Conservation (phyloP, 2,113 vertebrate species). For the Guaruba guarouba region DNA sequence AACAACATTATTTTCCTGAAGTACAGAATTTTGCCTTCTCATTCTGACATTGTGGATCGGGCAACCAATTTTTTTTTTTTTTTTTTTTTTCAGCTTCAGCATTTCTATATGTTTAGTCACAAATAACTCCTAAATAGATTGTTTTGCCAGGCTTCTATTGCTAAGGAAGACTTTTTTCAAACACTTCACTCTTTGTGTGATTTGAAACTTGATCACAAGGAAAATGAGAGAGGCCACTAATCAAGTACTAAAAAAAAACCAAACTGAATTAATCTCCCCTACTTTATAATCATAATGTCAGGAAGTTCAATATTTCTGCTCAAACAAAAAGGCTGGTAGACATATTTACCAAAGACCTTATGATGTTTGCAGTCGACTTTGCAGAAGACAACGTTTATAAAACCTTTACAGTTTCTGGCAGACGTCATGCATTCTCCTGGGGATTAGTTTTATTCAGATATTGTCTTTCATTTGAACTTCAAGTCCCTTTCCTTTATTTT, state of each 20-base stretch:
- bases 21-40: background rate
- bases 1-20: background rate
- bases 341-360: slow-evolving; percentile 76
- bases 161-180: slow-evolving; percentile 15
- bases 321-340: slow-evolving; percentile 73
- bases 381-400: slow-evolving; percentile 76
- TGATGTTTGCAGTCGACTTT: slow-evolving; percentile 72
- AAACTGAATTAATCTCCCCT: slow-evolving; percentile 55
- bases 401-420: slow-evolving; percentile 70
- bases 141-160: background rate
- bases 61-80: background rate
- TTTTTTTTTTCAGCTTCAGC: background rate
- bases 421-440: slow-evolving; percentile 44
- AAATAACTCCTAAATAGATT: background rate
- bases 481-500: slow-evolving; percentile 53
- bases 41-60: background rate
- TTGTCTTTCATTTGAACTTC: slow-evolving; percentile 77
- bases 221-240: slow-evolving; percentile 23
- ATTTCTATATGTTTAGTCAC: background rate
- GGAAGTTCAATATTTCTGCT: slow-evolving; percentile 78
- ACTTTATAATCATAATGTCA: slow-evolving; percentile 69
- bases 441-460: slow-evolving; percentile 66
- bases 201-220: slow-evolving; percentile 50
- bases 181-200: background rate
- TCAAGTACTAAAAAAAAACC: slow-evolving; percentile 24